These are phyloP conservation scores for Tor tambroides DNA, from an alignment of 2,113 vertebrate species.

Conservation along the genomic window DNA sequence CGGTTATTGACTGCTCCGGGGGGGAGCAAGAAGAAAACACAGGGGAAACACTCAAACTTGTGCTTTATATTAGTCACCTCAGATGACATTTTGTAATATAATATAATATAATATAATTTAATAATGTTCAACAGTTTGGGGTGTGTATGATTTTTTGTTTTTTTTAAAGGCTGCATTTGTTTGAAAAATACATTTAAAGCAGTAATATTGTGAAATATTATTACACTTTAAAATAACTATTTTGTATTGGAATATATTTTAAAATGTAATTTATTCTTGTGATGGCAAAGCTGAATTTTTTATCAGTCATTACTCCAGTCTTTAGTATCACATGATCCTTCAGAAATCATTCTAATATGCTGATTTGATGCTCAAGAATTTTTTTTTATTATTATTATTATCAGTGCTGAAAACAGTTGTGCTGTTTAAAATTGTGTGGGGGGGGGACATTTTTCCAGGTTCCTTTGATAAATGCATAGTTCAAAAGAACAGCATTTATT, in stretches of 20 bases:
- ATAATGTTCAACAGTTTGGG: no score
- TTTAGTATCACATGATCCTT: no score
- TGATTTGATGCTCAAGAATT: not conserved
- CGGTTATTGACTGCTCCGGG: slow-evolving; percentile 68
- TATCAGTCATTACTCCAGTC: no score
- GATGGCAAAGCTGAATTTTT: no score
- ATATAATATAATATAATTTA: not conserved
- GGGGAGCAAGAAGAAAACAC: slow-evolving; percentile 29
- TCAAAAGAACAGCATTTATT: no score
- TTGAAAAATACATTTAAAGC: not conserved
- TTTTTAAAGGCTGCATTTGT: slow-evolving; percentile 2
- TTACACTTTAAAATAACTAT: not conserved
- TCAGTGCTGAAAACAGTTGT: not conserved
- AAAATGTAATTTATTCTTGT: no score
- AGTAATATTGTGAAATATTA: not conserved
- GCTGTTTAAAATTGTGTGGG: not conserved
- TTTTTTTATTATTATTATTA: not conserved
- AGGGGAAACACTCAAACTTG: slow-evolving; percentile 44
- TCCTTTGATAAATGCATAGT: no score
- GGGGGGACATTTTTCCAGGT: no score
- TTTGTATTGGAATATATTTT: no score
- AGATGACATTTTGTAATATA: not conserved
- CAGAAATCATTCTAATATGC: not conserved
- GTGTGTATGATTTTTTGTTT: not conserved
- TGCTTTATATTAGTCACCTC: not conserved